phyloP scores from a whole-genome alignment of 2,113 vertebrate species.

The Amphiprion percula region DNA sequence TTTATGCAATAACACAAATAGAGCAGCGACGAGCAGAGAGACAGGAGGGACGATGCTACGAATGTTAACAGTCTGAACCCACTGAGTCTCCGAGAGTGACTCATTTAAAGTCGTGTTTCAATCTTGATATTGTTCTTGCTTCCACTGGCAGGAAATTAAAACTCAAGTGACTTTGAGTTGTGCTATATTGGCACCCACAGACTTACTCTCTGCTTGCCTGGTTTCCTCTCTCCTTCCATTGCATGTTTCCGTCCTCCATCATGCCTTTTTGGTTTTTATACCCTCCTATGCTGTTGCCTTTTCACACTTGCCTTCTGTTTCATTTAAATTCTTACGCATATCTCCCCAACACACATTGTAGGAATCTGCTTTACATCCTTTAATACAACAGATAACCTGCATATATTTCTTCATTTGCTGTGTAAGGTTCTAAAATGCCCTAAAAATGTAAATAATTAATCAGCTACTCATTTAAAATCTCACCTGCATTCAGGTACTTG shows the following conservation, averaged over 20 bases:
- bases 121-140: slow-evolving; percentile 71
- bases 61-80: slow-evolving; percentile 68
- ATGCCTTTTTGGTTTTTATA: background rate
- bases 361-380: no score
- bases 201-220: slow-evolving; percentile 35
- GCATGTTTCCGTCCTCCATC: slow-evolving; percentile 16
- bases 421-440: no score
- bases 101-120: slow-evolving; percentile 67
- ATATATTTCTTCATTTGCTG: no score
- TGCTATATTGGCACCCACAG: slow-evolving; percentile 44
- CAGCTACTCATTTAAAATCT: no score
- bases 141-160: slow-evolving; percentile 76
- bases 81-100: slow-evolving; percentile 63
- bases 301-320: background rate
- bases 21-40: slow-evolving; percentile 43
- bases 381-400: no score
- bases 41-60: slow-evolving; percentile 47
- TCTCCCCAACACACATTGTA: no score
- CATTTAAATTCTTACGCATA: no score
- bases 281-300: background rate
- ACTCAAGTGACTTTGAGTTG: slow-evolving; percentile 60
- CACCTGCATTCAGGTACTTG: background rate
- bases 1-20: slow-evolving; percentile 27
- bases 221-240: slow-evolving; percentile 18
- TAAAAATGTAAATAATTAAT: no score